Percentiles rank a stretch among this genome's conserved stretches.
These are phyloP conservation scores for Himantopus leucocephalus DNA, from an alignment of 2,113 vertebrate genomes.

Conservation along the genomic window DNA sequence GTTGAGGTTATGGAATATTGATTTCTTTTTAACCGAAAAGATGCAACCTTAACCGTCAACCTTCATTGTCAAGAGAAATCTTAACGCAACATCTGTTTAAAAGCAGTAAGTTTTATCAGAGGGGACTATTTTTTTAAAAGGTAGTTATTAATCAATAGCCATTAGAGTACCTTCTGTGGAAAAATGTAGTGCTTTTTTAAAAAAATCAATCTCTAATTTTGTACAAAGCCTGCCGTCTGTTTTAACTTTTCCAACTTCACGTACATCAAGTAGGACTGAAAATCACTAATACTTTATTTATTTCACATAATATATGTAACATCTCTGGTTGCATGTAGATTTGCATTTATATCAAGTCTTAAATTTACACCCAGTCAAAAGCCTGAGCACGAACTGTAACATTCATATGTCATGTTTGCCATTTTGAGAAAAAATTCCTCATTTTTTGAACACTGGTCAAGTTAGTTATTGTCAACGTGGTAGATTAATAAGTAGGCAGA, in stretches of 20 bases:
- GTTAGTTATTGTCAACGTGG: neutral
- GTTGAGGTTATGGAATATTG: conserved; percentile 35
- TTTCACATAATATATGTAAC: neutral
- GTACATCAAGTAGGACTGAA: conserved; percentile 23
- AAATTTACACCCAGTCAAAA: neutral
- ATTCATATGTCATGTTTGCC: neutral
- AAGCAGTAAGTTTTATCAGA: conserved; percentile 17
- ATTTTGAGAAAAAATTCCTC: neutral
- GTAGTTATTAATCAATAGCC: conserved; percentile 33
- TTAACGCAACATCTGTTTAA: conserved; percentile 23
- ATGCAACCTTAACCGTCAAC: neutral
- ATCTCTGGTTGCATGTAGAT: neutral
- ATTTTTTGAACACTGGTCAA: neutral
- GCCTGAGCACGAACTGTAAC: neutral
- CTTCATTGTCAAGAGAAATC: conserved; percentile 16
- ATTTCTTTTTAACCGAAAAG: conserved; percentile 44
- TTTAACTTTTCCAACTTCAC: conserved; percentile 15
- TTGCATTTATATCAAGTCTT: neutral
- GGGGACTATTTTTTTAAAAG: neutral
- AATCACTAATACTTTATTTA: neutral
- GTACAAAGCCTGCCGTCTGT: conserved; percentile 24
- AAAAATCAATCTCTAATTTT: conserved; percentile 60
- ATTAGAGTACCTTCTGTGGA: neutral
- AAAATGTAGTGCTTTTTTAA: neutral
- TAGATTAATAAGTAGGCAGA: neutral